Conservation (phyloP, 2,113 vertebrate genomes). For the Hyla sarda region DNA sequence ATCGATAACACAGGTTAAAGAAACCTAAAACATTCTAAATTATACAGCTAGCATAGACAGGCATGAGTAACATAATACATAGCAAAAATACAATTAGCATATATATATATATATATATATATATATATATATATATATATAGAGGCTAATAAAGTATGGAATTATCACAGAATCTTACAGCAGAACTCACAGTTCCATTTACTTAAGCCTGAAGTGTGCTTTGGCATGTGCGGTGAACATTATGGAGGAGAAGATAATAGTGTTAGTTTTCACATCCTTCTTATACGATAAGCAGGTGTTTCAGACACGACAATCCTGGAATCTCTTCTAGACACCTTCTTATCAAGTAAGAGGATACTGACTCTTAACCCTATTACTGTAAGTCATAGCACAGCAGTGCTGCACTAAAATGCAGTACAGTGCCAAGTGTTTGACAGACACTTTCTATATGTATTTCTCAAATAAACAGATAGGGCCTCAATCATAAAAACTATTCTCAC, state of each 20-base stretch:
- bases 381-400: conserved; percentile 23
- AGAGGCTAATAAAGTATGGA: not conserved
- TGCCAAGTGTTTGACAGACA: not conserved
- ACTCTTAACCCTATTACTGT: conserved; percentile 54
- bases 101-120: too few relatives aligned
- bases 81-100: too few relatives aligned
- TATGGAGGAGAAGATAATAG: conserved; percentile 33
- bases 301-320: conserved; percentile 23
- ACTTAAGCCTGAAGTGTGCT: not conserved
- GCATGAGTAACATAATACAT: too few relatives aligned
- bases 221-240: not conserved
- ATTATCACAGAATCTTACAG: not conserved
- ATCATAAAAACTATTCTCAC: too few relatives aligned
- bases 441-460: not conserved
- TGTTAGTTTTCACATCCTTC: conserved; percentile 38
- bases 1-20: too few relatives aligned
- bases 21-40: too few relatives aligned
- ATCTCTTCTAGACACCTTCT: conserved; percentile 52
- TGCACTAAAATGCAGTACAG: not conserved
- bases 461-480: not conserved
- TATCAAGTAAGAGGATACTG: conserved; percentile 53
- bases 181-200: not conserved
- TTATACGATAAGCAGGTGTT: conserved; percentile 53
- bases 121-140: too few relatives aligned
- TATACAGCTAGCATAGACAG: too few relatives aligned